Percentiles rank a stretch among this genome's conserved stretches.
Conservation (phyloP, 2,888 invertebrate genomes). For the Spatulosminthurus flaviceps region DNA sequence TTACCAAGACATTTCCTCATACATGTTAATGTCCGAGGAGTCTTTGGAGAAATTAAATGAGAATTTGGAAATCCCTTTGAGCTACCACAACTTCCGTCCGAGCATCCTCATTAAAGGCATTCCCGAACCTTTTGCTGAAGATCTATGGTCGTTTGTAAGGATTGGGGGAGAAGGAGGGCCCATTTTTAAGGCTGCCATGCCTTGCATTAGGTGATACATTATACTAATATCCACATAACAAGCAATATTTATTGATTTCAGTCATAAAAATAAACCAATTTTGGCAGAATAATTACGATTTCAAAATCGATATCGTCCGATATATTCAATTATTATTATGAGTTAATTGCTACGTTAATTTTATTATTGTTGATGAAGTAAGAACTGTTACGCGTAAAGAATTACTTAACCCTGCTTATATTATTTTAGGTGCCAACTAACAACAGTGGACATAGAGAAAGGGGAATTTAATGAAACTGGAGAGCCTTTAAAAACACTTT, state of each 20-base stretch:
- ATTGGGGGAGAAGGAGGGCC: constrained; percentile 64
- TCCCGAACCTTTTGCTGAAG: constrained; percentile 64
- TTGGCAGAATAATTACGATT: too few species aligned
- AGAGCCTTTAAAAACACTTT: constrained; percentile 58
- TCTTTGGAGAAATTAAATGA: constrained; percentile 65
- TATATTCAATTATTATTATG: too few species aligned
- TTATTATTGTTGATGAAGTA: too few species aligned
- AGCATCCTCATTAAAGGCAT: constrained; percentile 66
- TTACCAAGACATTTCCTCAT: constrained; percentile 66
- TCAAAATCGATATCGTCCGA: too few species aligned
- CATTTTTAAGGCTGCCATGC: constrained; percentile 65
- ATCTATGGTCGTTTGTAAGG: constrained; percentile 65
- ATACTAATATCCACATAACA: not conserved
- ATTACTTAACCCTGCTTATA: too few species aligned
- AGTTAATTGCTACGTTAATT: too few species aligned
- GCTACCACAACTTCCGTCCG: constrained; percentile 66
- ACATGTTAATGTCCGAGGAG: constrained; percentile 65
- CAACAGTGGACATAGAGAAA: constrained; percentile 56
- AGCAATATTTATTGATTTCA: not conserved
- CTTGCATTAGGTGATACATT: constrained; percentile 65
- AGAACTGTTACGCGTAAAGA: too few species aligned
- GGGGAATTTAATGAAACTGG: constrained; percentile 54
- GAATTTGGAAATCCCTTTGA: constrained; percentile 63
- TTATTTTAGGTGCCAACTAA: constrained; percentile 60
- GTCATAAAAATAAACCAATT: too few species aligned